Evolutionary conservation across 2,888 invertebrate genomes (phyloP), one percentile per base, ranked within the genome.

Genomic region (Polyommatus icarus): DNA sequence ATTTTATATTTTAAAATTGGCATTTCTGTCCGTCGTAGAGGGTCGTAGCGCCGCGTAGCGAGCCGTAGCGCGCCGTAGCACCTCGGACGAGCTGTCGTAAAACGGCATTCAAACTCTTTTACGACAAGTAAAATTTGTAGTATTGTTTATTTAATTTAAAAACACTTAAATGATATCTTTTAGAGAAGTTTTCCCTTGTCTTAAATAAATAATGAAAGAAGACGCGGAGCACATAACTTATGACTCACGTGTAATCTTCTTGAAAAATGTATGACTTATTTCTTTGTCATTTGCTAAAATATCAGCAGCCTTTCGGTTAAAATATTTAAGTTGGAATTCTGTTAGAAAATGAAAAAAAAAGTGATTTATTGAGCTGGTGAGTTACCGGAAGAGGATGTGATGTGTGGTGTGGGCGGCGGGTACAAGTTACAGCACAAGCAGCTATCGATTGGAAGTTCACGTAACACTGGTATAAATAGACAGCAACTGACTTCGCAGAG

Each of bases 401-500:
- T 50, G 24, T 50, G n/a, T 73, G n/a, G 50, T 73, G 78, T 81
- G 77, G 78, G 67, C 72, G 76, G 61, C 32, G 32, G 32, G 59
- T 75, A 77, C 61, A 76, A 71, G 61, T 24, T 59, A 20, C 59
- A 59, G 59, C 59, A 61, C 61, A 24, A 61, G 20, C 61, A 12
- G 20, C 78, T 81, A 87, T 87, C 84, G 87, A 88, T 86, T 84
- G 80, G 76, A 72, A 79, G 79, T 80, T 80, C 81, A 80, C 81
- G 84, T 82, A 82, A 82, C 83, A 84, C 82, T 81, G 82, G 81
- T 83, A 84, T 84, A 85, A 87, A 87, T 85, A 87, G 84, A 83
- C 80, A 81, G 80, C 77, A 82, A 83, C 79, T 80, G 79, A 80
- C 78, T 83, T 81, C 83, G 82, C 78, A 7, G 24, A 46, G 18